Base-by-base conservation (phyloP, 2,113 vertebrate species). In the Propithecus coquereli region DNA sequence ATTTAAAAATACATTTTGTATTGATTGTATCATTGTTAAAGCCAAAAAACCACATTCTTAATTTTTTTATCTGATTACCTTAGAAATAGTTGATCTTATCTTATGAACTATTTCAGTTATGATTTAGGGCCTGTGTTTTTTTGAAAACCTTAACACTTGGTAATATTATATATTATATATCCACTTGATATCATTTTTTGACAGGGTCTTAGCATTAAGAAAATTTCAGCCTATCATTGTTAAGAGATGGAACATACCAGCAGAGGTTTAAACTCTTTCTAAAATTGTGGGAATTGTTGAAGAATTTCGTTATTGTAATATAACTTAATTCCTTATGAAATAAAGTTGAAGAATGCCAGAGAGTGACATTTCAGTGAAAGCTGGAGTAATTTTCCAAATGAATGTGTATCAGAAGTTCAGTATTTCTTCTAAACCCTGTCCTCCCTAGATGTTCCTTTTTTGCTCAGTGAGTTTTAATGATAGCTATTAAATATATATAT, bases 111-210 rank as follows among this genome's bases (percentile, higher is more conserved):
- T 83, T 91, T 79, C n/a, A 95, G 1, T 79, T 87, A n/a, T 66
- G 47, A 47, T 30, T 90, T 81, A 81, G 7, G 23, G 83, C 43
- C 43, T 74, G 5, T 80, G 8, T 37, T 77, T 81, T 96, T 83
- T 91, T 76, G 25, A 91, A 85, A 94, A 90, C 34, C 14, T 70
- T 79, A 73, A 52, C 50, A 86, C 50, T 82, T 70, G 61, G 8
- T 97, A 96, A 93, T 71, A 94, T 97, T 94, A 57, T 57, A 57
- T 57, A 20, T 98, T 95, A 52, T 17, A 18, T 54, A 59, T 97
- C 52, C 10, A 57, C 45, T 91, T 97, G 93, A 97, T 57, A 65
- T 47, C 77, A 80, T 88, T 94, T 92, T 81, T 96, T 93, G 80
- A 94, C 74, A 80, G 93, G 30, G 66, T 94, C 34, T 97, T 89